These are phyloP conservation scores for Sipunculus nudus DNA, from an alignment of 2,888 invertebrate genomes.

Conservation along the genomic window DNA sequence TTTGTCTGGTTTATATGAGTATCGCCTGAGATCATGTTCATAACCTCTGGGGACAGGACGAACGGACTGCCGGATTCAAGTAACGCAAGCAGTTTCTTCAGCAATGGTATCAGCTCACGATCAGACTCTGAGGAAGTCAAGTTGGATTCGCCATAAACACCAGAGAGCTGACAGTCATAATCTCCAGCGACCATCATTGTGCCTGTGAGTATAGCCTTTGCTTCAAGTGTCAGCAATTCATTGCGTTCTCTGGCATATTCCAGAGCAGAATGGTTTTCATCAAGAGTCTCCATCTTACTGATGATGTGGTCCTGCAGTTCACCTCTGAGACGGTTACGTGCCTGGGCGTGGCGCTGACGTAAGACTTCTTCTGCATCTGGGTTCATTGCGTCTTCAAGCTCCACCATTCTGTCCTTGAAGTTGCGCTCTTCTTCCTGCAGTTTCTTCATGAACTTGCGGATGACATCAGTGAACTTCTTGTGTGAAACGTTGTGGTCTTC, in stretches of 20 bases:
- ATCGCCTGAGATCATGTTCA: constrained; percentile 52
- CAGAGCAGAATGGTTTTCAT: constrained; percentile 52
- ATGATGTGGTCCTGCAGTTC: constrained; percentile 58
- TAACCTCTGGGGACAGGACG: constrained; percentile 51
- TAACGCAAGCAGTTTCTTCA: constrained; percentile 60
- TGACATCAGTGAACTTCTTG: constrained; percentile 51
- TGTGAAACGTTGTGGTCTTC: constrained; percentile 48
- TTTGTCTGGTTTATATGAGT: no score
- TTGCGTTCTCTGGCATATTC: constrained; percentile 57
- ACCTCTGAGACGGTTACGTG: constrained; percentile 49
- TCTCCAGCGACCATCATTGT: constrained; percentile 55
- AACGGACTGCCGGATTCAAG: constrained; percentile 60
- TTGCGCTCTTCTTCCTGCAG: constrained; percentile 56
- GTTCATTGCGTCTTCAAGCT: constrained; percentile 55
- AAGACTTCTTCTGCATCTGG: constrained; percentile 55
- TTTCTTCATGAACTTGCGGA: constrained; percentile 56
- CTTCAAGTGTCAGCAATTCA: constrained; percentile 56
- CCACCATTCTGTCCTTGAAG: constrained; percentile 45
- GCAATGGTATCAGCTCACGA: constrained; percentile 58
- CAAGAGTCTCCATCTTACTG: constrained; percentile 50
- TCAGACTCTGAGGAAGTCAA: constrained; percentile 43
- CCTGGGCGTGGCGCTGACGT: constrained; percentile 51
- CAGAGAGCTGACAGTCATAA: constrained; percentile 54
- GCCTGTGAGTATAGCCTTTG: constrained; percentile 52
- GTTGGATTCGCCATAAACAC: constrained; percentile 56